A percentile compares a stretch with the other conserved stretches of the same genome.
These are phyloP conservation scores for Apaloderma vittatum DNA, from an alignment of 2,113 vertebrate genomes.

Conservation along the genomic window DNA sequence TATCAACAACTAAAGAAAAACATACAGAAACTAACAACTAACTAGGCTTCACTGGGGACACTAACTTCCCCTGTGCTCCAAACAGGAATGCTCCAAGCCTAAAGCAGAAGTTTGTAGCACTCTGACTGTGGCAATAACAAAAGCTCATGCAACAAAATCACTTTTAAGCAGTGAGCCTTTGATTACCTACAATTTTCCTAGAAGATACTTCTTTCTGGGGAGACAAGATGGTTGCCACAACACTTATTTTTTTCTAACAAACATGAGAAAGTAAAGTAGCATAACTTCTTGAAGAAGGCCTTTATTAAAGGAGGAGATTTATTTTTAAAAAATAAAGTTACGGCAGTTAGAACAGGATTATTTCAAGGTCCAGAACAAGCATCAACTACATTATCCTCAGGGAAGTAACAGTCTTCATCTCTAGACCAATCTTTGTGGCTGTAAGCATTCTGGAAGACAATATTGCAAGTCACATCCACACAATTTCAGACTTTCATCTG, in stretches of 20 bases:
- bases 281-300: not conserved
- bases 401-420: not conserved
- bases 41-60: not conserved
- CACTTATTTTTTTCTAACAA: not conserved
- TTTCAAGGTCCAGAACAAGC: not conserved
- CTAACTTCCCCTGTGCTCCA: not conserved
- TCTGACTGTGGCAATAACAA: not conserved
- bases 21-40: not conserved
- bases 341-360: not conserved
- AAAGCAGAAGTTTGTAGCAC: not conserved
- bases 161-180: not conserved
- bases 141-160: not conserved
- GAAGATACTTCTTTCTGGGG: not conserved
- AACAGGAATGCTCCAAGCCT: not conserved
- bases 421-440: not conserved
- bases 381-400: not conserved
- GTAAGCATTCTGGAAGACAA: not conserved
- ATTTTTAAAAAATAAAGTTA: not conserved
- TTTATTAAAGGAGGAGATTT: not conserved
- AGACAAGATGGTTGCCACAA: not conserved
- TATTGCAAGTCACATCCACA: not conserved
- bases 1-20: not conserved
- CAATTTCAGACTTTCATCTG: fast-evolving
- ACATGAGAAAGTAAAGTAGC: not conserved
- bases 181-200: not conserved